Conservation (phyloP, 2,113 vertebrate species). For the Pituophis catenifer region DNA sequence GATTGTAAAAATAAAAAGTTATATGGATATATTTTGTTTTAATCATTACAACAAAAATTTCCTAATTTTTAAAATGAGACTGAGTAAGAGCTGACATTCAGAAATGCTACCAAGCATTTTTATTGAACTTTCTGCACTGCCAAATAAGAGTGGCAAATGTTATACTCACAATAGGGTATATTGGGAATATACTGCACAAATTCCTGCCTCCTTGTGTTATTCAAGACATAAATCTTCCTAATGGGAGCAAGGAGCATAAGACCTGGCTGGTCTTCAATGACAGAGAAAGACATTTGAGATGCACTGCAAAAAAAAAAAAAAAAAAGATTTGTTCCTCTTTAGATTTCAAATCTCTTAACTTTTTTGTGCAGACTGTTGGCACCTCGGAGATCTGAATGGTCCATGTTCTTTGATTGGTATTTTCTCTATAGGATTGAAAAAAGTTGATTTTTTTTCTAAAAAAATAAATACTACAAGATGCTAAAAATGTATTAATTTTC, state of each 20-base stretch:
- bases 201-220: constrained; percentile 23
- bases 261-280: constrained; percentile 29
- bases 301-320: neutral
- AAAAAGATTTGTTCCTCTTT: neutral
- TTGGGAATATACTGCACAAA: constrained; percentile 17
- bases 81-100: neutral
- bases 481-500: neutral
- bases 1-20: neutral
- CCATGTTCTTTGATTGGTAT: neutral
- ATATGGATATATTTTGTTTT: neutral
- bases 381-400: neutral
- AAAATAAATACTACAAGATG: neutral
- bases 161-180: constrained; percentile 13
- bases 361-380: neutral
- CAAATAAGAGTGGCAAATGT: constrained; percentile 22
- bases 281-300: constrained; percentile 24
- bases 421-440: neutral
- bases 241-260: constrained; percentile 31
- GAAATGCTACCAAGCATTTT: constrained; percentile 11
- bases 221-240: constrained; percentile 18
- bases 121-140: constrained; percentile 27
- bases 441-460: neutral
- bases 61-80: neutral
- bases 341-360: neutral
- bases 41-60: neutral